phyloP scores from a whole-genome alignment of 2,113 vertebrate species.

The Corvus hawaiiensis region DNA sequence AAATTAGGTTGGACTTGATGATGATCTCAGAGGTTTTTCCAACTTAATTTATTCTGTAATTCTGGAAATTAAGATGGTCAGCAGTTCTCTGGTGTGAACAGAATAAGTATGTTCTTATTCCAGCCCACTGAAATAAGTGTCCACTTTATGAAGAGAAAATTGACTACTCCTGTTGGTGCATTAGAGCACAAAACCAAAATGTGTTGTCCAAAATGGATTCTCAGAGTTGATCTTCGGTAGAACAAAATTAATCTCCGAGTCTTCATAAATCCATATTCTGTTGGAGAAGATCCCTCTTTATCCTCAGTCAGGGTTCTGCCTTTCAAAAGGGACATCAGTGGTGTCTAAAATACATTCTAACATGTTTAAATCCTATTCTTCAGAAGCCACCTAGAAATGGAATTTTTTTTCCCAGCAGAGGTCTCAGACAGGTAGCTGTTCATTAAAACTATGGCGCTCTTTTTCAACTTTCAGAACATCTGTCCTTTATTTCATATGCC shows the following conservation, averaged over 20 bases:
- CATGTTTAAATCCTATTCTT: neutral
- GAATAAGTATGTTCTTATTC: neutral
- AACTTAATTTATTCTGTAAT: neutral
- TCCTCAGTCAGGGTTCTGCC: neutral
- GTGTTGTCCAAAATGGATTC: neutral
- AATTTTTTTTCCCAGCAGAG: neutral
- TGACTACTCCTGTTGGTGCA: neutral
- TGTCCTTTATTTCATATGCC: constrained; percentile 28
- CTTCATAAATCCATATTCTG: neutral
- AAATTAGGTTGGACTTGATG: neutral
- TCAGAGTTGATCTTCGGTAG: neutral
- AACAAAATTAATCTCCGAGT: neutral
- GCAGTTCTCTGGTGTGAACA: neutral
- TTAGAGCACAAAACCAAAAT: neutral
- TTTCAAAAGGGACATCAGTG: neutral
- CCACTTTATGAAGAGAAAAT: neutral
- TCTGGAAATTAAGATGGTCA: neutral
- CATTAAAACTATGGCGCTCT: neutral
- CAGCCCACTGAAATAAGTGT: neutral
- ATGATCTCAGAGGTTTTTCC: neutral
- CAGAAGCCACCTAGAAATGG: neutral
- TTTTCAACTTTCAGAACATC: constrained; percentile 26
- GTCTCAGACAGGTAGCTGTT: neutral
- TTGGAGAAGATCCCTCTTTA: neutral
- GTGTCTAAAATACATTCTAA: neutral